Conservation (phyloP, 64 coral and sea anemone genomes). For the Trachythela sp. region DNA sequence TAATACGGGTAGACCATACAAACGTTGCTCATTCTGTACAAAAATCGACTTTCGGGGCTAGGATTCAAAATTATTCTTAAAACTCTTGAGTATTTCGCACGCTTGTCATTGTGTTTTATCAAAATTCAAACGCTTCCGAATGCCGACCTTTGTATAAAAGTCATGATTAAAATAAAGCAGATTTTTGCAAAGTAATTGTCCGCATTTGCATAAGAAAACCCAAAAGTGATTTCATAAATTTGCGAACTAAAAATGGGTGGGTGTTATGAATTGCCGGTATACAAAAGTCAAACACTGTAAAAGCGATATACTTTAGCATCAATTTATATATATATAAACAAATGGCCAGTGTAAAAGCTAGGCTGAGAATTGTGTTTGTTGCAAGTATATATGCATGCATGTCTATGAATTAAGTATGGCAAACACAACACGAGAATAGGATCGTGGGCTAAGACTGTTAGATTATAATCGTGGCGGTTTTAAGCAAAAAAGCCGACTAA, state of each 20-base stretch:
- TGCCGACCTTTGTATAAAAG: background rate
- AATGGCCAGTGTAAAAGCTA: background rate
- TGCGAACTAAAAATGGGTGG: background rate
- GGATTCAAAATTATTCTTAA: background rate
- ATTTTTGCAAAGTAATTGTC: slow-evolving; percentile 4
- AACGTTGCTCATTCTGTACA: background rate
- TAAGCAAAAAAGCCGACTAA: background rate
- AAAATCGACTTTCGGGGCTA: background rate
- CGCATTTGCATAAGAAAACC: slow-evolving; percentile 7
- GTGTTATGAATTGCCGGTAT: background rate
- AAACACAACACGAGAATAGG: background rate
- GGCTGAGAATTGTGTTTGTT: background rate
- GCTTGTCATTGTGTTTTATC: background rate
- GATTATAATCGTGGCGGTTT: background rate
- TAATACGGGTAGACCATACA: background rate
- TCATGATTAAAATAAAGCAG: background rate
- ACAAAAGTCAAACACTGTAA: background rate
- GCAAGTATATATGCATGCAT: background rate
- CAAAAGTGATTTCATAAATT: background rate
- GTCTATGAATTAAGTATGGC: background rate
- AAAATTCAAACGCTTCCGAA: background rate
- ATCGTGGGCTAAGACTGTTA: background rate
- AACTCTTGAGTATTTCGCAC: background rate
- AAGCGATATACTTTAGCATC: background rate
- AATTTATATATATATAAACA: background rate